phyloP scores from a whole-genome alignment of 2,888 invertebrate species.

The Macrostomum cliftonense region DNA sequence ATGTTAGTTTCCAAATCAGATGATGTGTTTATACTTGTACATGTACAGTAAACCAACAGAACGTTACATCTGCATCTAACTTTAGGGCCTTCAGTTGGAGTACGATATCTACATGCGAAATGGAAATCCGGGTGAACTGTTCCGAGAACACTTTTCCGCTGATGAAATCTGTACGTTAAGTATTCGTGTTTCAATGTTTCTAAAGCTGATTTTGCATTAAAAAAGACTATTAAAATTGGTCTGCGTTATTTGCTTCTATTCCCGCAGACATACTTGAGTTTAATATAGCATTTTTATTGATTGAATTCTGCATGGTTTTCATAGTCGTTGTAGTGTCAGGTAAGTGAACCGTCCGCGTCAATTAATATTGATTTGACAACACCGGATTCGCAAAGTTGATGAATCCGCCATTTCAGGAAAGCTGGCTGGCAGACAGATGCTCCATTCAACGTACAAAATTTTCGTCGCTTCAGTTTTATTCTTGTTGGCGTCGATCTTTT shows the following conservation, averaged over 20 bases:
- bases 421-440: slow-evolving; percentile 55
- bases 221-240: too few species aligned
- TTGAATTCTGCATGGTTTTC: slow-evolving; percentile 53
- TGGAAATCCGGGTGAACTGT: slow-evolving; percentile 56
- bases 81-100: slow-evolving; percentile 54
- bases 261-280: slow-evolving; percentile 65
- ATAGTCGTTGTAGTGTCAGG: slow-evolving; percentile 52
- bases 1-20: slow-evolving; percentile 36
- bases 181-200: too few species aligned
- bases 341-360: slow-evolving; percentile 21
- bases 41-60: too few species aligned
- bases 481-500: slow-evolving; percentile 50
- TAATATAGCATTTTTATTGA: slow-evolving; percentile 53
- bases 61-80: slow-evolving; percentile 13
- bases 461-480: slow-evolving; percentile 53
- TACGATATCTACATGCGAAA: slow-evolving; percentile 74
- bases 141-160: slow-evolving; percentile 75
- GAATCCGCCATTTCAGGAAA: slow-evolving; percentile 44
- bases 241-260: too few species aligned
- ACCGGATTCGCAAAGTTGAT: too few species aligned
- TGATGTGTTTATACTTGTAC: too few species aligned
- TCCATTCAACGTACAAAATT: slow-evolving; percentile 71
- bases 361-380: too few species aligned
- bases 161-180: slow-evolving; percentile 61
- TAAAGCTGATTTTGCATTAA: too few species aligned